Evolutionary conservation across 2,888 invertebrate genomes (phyloP), one percentile per base, ranked within the genome.

Genomic region (Rhabditoides inermis): DNA sequence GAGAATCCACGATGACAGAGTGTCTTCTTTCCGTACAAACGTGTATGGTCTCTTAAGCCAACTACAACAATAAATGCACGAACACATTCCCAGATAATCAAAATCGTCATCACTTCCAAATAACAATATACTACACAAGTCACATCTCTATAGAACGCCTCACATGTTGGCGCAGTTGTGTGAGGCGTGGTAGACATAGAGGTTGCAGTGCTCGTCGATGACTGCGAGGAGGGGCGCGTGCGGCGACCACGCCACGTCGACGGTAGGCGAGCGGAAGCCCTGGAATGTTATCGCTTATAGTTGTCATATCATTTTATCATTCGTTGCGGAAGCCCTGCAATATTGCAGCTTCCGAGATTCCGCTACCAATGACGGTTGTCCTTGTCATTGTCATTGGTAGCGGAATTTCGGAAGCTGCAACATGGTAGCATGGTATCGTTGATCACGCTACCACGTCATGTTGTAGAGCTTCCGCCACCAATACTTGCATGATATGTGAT

Each of bases 231-330:
- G 59, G 3, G 61, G 59, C 20, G 61, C 55, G 46, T 68, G 63
- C 30, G 53, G 51, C 12, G 72, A 68, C 56, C 69, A 73, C 32
- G 60, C 60, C n/a, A 73, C 44, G 48, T 73, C 73, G 23, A 65
- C 58, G 32, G 60, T 60, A 3, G 58, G 53, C 41, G 53, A 51
- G 10, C 61, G 56, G 53, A 72, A 65, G 32, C 68, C 70, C 56
- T 56, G 50, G 12, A 52, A 53, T 44, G 12, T 23, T 32, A 32
- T 32, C 15, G n/a, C n/a, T n/a, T n/a, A n/a, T n/a, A n/a, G n/a
- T n/a, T n/a, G n/a, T n/a, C n/a, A n/a, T n/a, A n/a, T n/a, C n/a
- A n/a, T n/a, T n/a, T n/a, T n/a, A n/a, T n/a, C n/a, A n/a, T n/a
- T n/a, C n/a, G n/a, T n/a, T n/a, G 15, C 25, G n/a, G 3, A 27